Evolutionary conservation across 2,797 vertebrate genomes (phyloP), one percentile per base, ranked within the genome.

Genomic region (Loriculus beryllinus): DNA sequence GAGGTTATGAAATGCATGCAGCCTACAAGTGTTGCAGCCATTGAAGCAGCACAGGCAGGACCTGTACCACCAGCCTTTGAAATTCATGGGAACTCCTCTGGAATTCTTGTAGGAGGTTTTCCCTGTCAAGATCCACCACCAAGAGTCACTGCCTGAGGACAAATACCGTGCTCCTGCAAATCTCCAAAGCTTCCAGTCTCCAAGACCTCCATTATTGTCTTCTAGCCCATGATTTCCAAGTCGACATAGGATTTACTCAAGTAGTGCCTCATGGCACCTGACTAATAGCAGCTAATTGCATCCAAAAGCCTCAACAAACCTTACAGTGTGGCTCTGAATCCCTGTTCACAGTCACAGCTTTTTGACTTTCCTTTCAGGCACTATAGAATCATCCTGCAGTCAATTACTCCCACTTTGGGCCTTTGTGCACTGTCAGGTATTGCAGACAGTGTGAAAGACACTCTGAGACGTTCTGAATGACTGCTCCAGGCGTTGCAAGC

Each of bases 371-470:
- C 51, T 95, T 93, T 78, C 86, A 89, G 74, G 63, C 77, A 26
- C 59, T 48, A 52, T 5, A 88, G 86, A 84, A 92, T 64, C 74
- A 95, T 86, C 71, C 84, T 35, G 69, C 85, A 89, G 88, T 81
- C 90, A 93, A 75, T 90, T 87, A 86, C 92, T 94, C 88, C 93
- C 92, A 95, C 94, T 95, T 94, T 81, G 5, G 60, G 90, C 65
- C 93, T 88, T 86, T 95, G 88, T 93, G 82, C 79, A 76, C 60
- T 47, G 68, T 76, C 92, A 92, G 95, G 68, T 94, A 88, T 90
- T 96, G 84, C 88, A 96, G 92, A 87, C 48, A 76, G 52, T 48
- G 42, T 80, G 88, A 93, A 95, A 94, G 91, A 57, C 68, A 37
- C 69, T 71, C 63, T 81, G 62, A 92, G 95, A 93, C 80, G 82